A percentile compares a stretch with the other conserved stretches of the same genome.
Conservation (phyloP, 2,113 vertebrate species). For the Numenius arquata region DNA sequence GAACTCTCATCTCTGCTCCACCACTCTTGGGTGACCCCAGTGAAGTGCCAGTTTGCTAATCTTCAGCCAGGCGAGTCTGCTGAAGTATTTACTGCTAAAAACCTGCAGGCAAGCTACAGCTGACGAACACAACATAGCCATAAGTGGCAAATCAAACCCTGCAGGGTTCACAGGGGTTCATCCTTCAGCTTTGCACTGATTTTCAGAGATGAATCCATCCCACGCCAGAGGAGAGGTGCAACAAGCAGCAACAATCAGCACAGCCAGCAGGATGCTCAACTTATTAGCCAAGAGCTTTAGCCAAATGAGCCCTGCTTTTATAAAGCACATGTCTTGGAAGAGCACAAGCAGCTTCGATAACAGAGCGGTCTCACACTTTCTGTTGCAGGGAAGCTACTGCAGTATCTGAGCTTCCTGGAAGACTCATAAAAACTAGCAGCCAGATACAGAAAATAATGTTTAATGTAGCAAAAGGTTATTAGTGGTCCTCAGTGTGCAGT, state of each 20-base stretch:
- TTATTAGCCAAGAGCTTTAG: neutral
- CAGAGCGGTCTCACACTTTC: neutral
- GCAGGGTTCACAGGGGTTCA: neutral
- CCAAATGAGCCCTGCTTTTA: neutral
- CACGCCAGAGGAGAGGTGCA: neutral
- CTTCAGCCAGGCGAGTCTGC: neutral
- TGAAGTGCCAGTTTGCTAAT: neutral
- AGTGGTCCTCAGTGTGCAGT: conserved; percentile 19
- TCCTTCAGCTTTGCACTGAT: neutral
- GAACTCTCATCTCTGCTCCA: neutral
- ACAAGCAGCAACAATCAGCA: neutral
- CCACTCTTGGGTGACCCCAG: neutral
- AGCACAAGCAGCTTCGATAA: neutral
- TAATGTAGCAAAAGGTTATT: conserved; percentile 60
- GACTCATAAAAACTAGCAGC: conserved; percentile 46
- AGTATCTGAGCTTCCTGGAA: conserved; percentile 22
- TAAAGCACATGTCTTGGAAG: neutral
- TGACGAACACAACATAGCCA: neutral
- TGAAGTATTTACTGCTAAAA: neutral
- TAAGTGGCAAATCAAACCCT: conserved; percentile 1
- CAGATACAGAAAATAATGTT: conserved; percentile 61
- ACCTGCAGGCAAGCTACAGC: neutral
- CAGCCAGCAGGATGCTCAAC: neutral
- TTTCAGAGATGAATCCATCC: neutral
- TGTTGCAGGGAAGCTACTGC: neutral